Percentiles rank a stretch among this genome's conserved stretches.
These are phyloP conservation scores for Leucophenga maculata DNA, from an alignment of 2,888 invertebrate species.

Conservation along the genomic window DNA sequence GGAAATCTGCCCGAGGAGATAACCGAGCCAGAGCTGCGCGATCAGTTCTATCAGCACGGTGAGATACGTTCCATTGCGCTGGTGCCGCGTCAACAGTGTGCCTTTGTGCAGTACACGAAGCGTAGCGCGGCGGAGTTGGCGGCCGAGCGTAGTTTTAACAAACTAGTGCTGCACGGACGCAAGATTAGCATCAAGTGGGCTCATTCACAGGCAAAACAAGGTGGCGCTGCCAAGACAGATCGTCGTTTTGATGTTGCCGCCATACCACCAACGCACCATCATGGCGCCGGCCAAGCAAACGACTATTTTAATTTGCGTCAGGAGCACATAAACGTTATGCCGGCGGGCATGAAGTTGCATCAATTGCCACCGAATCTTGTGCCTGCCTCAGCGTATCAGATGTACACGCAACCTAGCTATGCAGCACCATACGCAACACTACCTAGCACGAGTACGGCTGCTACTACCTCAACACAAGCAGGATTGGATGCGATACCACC, in stretches of 20 bases:
- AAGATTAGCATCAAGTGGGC: slow-evolving; percentile 99
- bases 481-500: slow-evolving; percentile 66
- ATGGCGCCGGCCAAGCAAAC: slow-evolving; percentile 75
- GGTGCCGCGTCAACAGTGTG: slow-evolving; percentile 94
- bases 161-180: slow-evolving; percentile 85
- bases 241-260: slow-evolving; percentile 82
- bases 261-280: slow-evolving; percentile 82
- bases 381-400: slow-evolving; percentile 69
- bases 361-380: slow-evolving; percentile 71
- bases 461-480: slow-evolving; percentile 37
- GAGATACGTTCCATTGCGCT: slow-evolving; percentile 95
- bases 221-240: slow-evolving; percentile 73
- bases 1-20: slow-evolving; percentile 93
- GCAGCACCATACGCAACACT: slow-evolving; percentile 70
- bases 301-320: slow-evolving; percentile 78
- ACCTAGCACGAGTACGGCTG: slow-evolving; percentile 66
- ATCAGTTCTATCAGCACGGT: slow-evolving; percentile 98
- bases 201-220: slow-evolving; percentile 87
- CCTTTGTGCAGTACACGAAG: slow-evolving; percentile 96
- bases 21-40: slow-evolving; percentile 91
- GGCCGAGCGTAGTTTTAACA: slow-evolving; percentile 96
- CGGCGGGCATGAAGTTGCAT: slow-evolving; percentile 72
- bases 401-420: slow-evolving; percentile 69
- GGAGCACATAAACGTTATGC: slow-evolving; percentile 70
- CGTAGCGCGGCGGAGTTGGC: slow-evolving; percentile 93